Conservation (phyloP, 2,113 vertebrate species). For the Neopipo cinnamomea region DNA sequence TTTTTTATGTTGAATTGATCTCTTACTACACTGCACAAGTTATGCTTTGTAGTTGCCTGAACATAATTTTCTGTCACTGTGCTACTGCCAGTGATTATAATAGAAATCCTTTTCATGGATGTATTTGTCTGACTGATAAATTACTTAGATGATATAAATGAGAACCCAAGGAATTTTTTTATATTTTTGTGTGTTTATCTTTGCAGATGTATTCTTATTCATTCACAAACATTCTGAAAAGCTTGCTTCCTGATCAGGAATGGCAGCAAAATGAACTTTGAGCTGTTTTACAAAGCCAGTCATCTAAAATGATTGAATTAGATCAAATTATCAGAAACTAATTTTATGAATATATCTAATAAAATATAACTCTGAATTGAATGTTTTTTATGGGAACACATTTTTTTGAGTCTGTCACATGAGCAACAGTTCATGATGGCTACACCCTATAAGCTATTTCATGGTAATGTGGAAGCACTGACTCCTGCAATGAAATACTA, state of each 20-base stretch:
- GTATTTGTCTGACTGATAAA: not conserved
- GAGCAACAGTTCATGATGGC: not conserved
- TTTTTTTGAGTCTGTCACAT: not conserved
- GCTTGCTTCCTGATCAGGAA: not conserved
- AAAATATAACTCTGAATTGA: not conserved
- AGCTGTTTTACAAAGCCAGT: not conserved
- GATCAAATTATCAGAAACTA: not conserved
- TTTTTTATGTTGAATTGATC: not conserved
- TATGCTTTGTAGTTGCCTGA: not conserved
- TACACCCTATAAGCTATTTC: not conserved
- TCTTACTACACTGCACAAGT: not conserved
- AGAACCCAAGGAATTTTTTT: not conserved
- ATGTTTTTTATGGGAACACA: not conserved
- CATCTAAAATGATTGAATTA: not conserved
- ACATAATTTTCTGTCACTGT: not conserved
- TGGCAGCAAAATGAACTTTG: not conserved
- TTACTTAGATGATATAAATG: not conserved
- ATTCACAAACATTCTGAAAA: not conserved
- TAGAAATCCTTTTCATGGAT: not conserved
- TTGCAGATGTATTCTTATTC: conserved; percentile 9
- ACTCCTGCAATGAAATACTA: not conserved
- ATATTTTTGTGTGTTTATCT: not conserved
- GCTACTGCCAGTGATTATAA: not conserved
- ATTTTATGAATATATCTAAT: not conserved
- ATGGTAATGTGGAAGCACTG: not conserved